Base-by-base conservation (phyloP, 1,140 invertebrate species). In the Ditylenchus dipsaci region DNA sequence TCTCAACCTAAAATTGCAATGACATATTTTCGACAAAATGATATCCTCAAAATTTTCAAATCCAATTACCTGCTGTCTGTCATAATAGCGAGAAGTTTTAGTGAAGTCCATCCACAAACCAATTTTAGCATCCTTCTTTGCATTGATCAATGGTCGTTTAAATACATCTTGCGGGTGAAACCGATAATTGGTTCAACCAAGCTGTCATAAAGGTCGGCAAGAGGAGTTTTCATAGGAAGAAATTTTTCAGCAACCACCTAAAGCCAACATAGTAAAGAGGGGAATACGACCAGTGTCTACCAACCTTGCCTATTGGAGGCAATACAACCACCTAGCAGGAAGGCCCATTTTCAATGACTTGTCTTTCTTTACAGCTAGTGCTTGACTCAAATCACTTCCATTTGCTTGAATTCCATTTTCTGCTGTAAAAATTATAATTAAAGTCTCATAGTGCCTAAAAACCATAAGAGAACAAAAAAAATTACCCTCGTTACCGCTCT, bases 61-160 rank as follows among this genome's bases (percentile, higher is more conserved):
- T 95, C 95, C 81, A 87, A 88, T 81, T 90, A 97, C 86, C 63
- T 89, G 88, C 21, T 86, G 81, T 69, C 88, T 90, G 71, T 93
- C 86, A 83, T 98, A 98, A 85, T 95, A 98, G 65, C 95, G 86
- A 67, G 85, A 88, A 3, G 95, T 97, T 81, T 97, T 95, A 3
- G 95, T 97, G 57, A 98, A 85, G 85, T 97, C 93, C 68, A 98
- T 90, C 91, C 95, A 93, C 19, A 98, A 83, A 0, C 95, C 94
- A 59, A 98, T 84, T 79, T 92, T 93, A n/a, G 42, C 53, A 47
- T 38, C 30, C 56, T 77, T 49, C 21, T 53, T 30, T 9, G 75
- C 43, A 19, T 38, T 69, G 30, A 42, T 17, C 26, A 71, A 38
- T 13, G 26, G 58, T 30, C n/a, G 15, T 15, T 59, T 26, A 53